These are phyloP conservation scores for Pimephales promelas DNA, from an alignment of 2,113 vertebrate genomes.

Conservation along the genomic window DNA sequence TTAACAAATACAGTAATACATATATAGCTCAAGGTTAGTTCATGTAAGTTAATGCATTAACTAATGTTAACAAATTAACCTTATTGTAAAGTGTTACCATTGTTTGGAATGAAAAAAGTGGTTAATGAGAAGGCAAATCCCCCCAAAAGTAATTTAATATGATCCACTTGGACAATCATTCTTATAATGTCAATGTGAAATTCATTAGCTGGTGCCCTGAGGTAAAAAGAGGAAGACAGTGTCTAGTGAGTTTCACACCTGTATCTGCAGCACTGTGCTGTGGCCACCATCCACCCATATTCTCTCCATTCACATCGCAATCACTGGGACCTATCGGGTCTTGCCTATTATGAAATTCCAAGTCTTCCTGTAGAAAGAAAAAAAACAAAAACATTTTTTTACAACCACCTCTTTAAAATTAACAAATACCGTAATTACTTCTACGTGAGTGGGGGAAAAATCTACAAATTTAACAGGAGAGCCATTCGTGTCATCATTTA, in stretches of 20 bases:
- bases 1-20: too few relatives aligned
- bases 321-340: slow-evolving; percentile 72
- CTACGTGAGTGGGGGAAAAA: too few relatives aligned
- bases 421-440: too few relatives aligned
- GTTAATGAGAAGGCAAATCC: not conserved
- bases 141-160: not conserved
- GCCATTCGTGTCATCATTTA: not conserved
- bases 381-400: not conserved
- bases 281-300: slow-evolving; percentile 97
- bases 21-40: too few relatives aligned
- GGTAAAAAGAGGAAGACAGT: slow-evolving; percentile 17
- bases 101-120: too few relatives aligned
- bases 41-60: too few relatives aligned
- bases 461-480: not conserved
- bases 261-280: slow-evolving; percentile 86
- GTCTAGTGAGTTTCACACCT: slow-evolving; percentile 87
- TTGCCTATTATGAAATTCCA: slow-evolving; percentile 78
- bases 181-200: not conserved
- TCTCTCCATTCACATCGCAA: slow-evolving; percentile 84
- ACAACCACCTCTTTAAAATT: too few relatives aligned
- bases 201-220: not conserved
- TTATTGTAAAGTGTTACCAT: too few relatives aligned
- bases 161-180: not conserved
- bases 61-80: too few relatives aligned
- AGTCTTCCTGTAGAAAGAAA: slow-evolving; percentile 77